These are phyloP conservation scores for Microctonus brassicae DNA, from an alignment of 2,888 invertebrate genomes.

Conservation along the genomic window DNA sequence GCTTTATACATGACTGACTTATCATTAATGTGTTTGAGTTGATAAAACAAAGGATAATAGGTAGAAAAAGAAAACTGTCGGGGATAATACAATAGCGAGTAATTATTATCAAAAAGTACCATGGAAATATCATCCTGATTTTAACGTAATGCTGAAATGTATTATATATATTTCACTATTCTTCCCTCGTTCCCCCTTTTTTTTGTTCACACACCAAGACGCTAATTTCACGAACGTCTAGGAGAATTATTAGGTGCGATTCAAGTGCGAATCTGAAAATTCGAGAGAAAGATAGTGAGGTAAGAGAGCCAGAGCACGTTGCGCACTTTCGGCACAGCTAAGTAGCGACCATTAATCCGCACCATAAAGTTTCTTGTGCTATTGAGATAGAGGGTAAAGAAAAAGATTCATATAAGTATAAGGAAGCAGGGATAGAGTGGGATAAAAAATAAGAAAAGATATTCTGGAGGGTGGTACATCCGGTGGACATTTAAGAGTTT, in stretches of 20 bases:
- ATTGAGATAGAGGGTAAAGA: background rate
- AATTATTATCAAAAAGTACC: slow-evolving; percentile 2
- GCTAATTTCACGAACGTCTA: slow-evolving; percentile 10
- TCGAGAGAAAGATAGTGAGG: background rate
- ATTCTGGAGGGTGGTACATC: slow-evolving; percentile 3
- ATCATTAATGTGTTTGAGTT: background rate
- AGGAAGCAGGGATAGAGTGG: background rate
- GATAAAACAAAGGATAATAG: background rate
- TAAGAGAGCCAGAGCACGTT: background rate
- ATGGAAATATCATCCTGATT: slow-evolving; percentile 5
- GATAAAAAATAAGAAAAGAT: background rate
- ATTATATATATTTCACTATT: background rate
- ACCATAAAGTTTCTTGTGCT: slow-evolving; percentile 22
- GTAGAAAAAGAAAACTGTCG: background rate
- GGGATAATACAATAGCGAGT: background rate
- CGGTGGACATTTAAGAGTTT: slow-evolving; percentile 16
- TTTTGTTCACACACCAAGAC: background rate
- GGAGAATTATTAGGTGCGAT: slow-evolving; percentile 21
- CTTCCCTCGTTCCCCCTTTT: background rate
- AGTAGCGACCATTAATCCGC: slow-evolving; percentile 31
- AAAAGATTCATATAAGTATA: background rate
- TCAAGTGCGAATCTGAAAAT: slow-evolving; percentile 13
- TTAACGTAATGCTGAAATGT: background rate
- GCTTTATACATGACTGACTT: background rate
- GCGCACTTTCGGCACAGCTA: slow-evolving; percentile 11